Evolutionary conservation across 2,888 invertebrate genomes (phyloP), one percentile per base, ranked within the genome.

Genomic region (Tillus elongatus): DNA sequence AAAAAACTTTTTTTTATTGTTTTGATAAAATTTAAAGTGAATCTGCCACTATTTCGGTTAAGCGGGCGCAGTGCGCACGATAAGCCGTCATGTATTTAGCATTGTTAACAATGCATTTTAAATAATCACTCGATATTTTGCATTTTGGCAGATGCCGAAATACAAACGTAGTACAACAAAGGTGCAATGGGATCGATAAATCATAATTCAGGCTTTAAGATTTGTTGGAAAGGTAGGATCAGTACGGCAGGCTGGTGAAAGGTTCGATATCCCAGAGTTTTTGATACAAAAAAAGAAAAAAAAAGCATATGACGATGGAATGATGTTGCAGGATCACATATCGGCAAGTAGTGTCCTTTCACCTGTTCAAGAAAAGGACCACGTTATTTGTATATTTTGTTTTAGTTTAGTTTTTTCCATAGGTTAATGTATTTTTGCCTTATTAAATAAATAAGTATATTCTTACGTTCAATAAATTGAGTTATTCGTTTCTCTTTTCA

Each of bases 211-310:
- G 24, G 24, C 24, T 19, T 8, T 19, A 34, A 26, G 24, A 27
- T 11, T 39, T 32, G 24, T 39, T 36, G 32, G 14, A 32, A 36
- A 36, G 35, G 36, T 36, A 34, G 42, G 39, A 15, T 34, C 39
- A 40, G n/a, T n/a, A 40, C 36, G 39, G 8, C 33, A 39, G 26
- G 36, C 33, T 33, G 39, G 42, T 8, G 26, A 32, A 39, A 39
- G 36, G 27, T 47, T 40, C 19, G 35, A 40, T 41, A 16, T 47
- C 47, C 9, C 39, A n/a, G n/a, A 43, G 33, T 41, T 40, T 28
- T 36, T 38, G 9, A 42, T 42, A 30, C 30, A 42, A 30, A 37
- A 37, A 40, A 32, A n/a, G 40, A n/a, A n/a, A 37, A 42, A 43
- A 34, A 44, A 38, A 40, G 36, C 35, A 37, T 44, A 34, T 33